Evolutionary conservation across 2,113 vertebrate species (phyloP), one percentile per base, ranked within the genome.

Genomic region (Colinus virginianus): DNA sequence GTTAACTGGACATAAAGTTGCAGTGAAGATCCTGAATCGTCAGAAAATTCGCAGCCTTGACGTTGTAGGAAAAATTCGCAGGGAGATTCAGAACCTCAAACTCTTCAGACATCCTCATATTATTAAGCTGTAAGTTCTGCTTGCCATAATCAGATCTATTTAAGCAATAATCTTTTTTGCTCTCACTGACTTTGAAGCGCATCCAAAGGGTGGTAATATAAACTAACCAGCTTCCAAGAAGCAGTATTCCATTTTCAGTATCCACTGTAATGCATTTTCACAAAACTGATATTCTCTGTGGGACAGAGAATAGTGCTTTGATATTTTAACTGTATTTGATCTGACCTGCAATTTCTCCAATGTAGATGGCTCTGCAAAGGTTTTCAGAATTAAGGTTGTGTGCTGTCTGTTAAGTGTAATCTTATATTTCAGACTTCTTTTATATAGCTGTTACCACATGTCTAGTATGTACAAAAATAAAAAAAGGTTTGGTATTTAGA

Each of bases 21-120:
- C 99, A 0, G 99, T 99, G 96, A 99, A 99, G 97, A 99, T 99
- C 87, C 96, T 99, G 68, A 99, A 99, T 96, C 97, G 99, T 66
- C 99, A 99, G 98, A 99, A 99, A 97, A 99, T 99, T 92, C 99
- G 99, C 84, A 99, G 99, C 96, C 98, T 99, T 82, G 99, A 99
- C 64, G 99, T 99, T 83, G 99, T 99, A 63, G 99, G 99, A 90
- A 99, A 99, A 97, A 99, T 99, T 92, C 99, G 99, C 42, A 96
- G 99, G 77, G 99, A 99, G 92, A 99, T 99, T 92, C 99, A 99
- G 97, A 99, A 99, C 96, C 99, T 99, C 92, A 99, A 99, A 95
- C 99, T 99, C 88, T 99, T 99, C 96, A 98, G 99, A 46, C 99
- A 99, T 94, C 99, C 99, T 82, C 99, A 99, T 95, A 99, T 99